Base-by-base conservation (phyloP, 2,797 vertebrate species). In the Phrynocephalus forsythii region DNA sequence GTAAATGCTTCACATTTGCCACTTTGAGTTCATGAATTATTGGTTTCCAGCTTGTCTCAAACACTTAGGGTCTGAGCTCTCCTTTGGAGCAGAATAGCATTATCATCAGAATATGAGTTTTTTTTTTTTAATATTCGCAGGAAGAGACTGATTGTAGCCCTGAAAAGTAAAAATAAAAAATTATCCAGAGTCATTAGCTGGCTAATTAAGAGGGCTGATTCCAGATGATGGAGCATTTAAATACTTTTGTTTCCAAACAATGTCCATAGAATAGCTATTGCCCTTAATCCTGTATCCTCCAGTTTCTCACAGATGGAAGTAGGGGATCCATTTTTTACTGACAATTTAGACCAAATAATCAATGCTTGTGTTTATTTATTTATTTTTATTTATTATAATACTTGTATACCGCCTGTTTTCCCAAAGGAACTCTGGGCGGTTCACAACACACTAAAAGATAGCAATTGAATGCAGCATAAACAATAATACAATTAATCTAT, bases 1-100 rank as follows among this genome's bases (percentile, higher is more conserved):
- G 84, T 90, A 93, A 91, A 92, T 71, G 60, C 52, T 91, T 88
- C 0, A 0, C 48, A 92, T 88, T 79, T 77, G 91, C 52, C 88
- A 83, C 87, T 71, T 86, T 91, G 86, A 82, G 68, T 38, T 90
- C 91, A 84, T 86, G 30, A 90, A 90, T 90, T 88, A 76, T 84
- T 83, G 33, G 60, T 85, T 85, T 84, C 79, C 16, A 73, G 28
- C 8, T 86, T 71, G 48, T 78, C 38, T 84, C 38, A 89, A 92
- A 48, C 2, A 30, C 18, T 52, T 66, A 91, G 84, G 44, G 20
- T 75, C 5, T 90, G 90, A 77, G 50, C 30, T 2, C 2, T 88
- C 84, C 75, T 90, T 8, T 8, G 0, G 1, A 92, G 78, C 30
- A 78, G 68, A 90, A 30, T 10, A 83, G 30, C 2, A 0, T 80